Conservation (phyloP, 2,113 vertebrate species). For the Cranoglanis bouderius region DNA sequence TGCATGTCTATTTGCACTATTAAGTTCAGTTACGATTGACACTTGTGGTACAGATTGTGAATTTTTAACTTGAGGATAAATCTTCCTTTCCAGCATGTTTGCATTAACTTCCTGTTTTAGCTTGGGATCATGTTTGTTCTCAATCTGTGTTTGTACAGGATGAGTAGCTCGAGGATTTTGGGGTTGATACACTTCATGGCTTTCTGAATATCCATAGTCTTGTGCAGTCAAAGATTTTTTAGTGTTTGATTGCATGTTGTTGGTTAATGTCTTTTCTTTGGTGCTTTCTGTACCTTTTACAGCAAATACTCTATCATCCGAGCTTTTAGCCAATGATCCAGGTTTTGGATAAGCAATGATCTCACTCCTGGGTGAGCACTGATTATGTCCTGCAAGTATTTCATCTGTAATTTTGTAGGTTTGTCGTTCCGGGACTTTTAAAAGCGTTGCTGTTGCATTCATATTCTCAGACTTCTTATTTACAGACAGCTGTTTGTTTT, state of each 20-base stretch:
- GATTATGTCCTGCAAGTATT: neutral
- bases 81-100: constrained; percentile 7
- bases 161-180: constrained; percentile 26
- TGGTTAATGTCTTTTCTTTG: constrained; percentile 2
- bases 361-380: neutral
- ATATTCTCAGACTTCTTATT: constrained; percentile 10
- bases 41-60: constrained; percentile 7
- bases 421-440: neutral
- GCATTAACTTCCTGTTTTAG: constrained; percentile 16
- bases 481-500: constrained; percentile 20
- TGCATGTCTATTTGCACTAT: neutral
- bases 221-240: constrained; percentile 15
- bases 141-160: neutral
- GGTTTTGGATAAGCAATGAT: constrained; percentile 8
- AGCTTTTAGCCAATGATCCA: neutral
- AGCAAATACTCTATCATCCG: constrained; percentile 7
- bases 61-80: constrained; percentile 24
- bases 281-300: neutral
- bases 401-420: neutral
- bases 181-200: constrained; percentile 2
- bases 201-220: constrained; percentile 9
- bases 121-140: neutral
- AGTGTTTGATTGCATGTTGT: constrained; percentile 1
- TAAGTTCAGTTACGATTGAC: neutral
- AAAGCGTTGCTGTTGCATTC: neutral